A percentile compares a stretch with the other conserved stretches of the same genome.
These are phyloP conservation scores for Sanderia malayensis DNA, from an alignment of 30 jellyfish, hydroid and myxozoan species.

Conservation along the genomic window DNA sequence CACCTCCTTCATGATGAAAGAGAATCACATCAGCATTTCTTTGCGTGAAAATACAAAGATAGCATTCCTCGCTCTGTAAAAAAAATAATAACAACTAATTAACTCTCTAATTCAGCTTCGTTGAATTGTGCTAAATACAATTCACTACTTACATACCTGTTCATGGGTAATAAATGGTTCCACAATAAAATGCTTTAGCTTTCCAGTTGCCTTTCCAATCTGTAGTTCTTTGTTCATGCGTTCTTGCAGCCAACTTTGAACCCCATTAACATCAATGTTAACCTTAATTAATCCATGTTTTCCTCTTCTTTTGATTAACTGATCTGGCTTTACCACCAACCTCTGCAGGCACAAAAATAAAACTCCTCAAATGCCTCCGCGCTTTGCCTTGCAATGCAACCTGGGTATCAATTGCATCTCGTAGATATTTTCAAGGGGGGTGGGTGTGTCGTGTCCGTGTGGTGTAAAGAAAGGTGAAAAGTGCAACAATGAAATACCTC, in stretches of 20 bases:
- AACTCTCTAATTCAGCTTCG: not conserved
- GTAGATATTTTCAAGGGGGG: no score
- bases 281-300: conserved; percentile 81
- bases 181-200: conserved; percentile 73
- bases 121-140: not conserved
- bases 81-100: no score
- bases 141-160: conserved; percentile 44
- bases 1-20: conserved; percentile 96
- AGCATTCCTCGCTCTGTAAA: conserved; percentile 79
- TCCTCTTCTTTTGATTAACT: conserved; percentile 96
- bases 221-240: conserved; percentile 58
- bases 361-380: no score
- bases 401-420: no score
- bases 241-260: conserved; percentile 64
- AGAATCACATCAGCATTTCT: conserved; percentile 88
- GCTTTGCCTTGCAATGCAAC: no score
- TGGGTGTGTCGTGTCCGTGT: no score
- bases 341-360: conserved; percentile 59
- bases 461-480: no score
- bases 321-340: conserved; percentile 98
- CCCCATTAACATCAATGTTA: conserved; percentile 68
- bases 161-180: conserved; percentile 89
- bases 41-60: conserved; percentile 82
- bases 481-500: no score
- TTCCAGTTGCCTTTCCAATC: conserved; percentile 85